Base-by-base conservation (phyloP, 2,797 vertebrate genomes). In the Vultur gryphus region DNA sequence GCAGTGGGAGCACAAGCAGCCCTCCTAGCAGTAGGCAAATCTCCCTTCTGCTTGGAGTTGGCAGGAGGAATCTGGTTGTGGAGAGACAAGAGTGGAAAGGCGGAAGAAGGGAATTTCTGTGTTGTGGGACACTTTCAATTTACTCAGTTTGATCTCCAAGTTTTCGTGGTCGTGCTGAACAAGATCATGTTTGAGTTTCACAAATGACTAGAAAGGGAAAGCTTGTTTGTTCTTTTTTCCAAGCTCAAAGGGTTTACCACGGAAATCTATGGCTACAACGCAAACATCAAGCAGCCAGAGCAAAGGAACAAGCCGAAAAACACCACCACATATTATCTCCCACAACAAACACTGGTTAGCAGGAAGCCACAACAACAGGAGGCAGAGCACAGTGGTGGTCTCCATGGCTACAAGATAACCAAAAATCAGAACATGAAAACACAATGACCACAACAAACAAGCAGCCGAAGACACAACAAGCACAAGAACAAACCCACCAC, bases 331-430 rank as follows among this genome's bases (percentile, higher is more conserved):
- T 52, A 86, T 86, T 73, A 89, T 66, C 48, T 89, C 88, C 94
- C 95, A 95, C 96, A 97, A 95, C 96, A 97, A 97, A 97, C 87
- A 89, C 54, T 25, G 67, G 84, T 97, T 97, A 94, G 93, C 87
- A 92, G 94, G 95, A 96, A 96, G 83, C 90, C 92, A 93, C 89
- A 94, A 84, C 96, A 85, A 84, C 17, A 3, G 82, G 83, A 92
- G 35, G 64, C 95, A 93, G 83, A 90, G 70, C 62, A 1, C 15
- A 39, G 82, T 4, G 61, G 76, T 92, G 94, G 95, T 97, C 97
- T 92, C 92, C 66, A 65, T 43, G 2, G 49, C 89, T 79, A 94
- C 62, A 89, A 1, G 91, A 93, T 86, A 93, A 72, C 71, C 70
- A 64, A 78, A 72, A 95, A 87, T 97, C 91, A 89, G 84, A 85